Conservation (phyloP, 2,113 vertebrate species). For the Microtus richardsoni region DNA sequence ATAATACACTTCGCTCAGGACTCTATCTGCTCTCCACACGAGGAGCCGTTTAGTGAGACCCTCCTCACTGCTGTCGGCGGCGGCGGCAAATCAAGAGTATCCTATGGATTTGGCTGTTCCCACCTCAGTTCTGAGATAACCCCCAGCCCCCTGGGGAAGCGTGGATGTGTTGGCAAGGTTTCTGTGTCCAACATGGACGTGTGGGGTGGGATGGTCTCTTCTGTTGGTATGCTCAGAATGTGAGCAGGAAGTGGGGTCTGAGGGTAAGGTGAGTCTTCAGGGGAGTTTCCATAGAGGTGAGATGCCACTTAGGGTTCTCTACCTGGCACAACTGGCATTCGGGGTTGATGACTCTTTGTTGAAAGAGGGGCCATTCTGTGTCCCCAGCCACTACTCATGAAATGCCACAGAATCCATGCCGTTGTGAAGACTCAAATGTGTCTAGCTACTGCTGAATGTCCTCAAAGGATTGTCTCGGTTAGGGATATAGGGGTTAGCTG, state of each 20-base stretch:
- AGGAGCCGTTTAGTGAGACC: too few relatives aligned
- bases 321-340: rapidly evolving
- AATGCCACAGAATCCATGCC: too few relatives aligned
- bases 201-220: background rate
- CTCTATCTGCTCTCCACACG: background rate
- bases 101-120: too few relatives aligned
- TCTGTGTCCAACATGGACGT: background rate
- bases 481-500: background rate
- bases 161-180: too few relatives aligned
- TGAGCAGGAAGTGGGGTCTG: background rate
- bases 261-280: rapidly evolving
- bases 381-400: background rate
- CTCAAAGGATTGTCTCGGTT: background rate
- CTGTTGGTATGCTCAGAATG: background rate
- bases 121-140: background rate
- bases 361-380: background rate
- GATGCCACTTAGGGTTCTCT: rapidly evolving
- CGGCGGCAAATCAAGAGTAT: rapidly evolving
- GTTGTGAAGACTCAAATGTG: background rate
- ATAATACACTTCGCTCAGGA: background rate
- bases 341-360: background rate
- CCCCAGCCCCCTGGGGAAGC: rapidly evolving
- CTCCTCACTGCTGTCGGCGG: rapidly evolving
- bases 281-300: background rate
- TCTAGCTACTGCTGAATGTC: background rate